Base-by-base conservation (phyloP, 1,140 invertebrate species). In the Heliconius eleuchia region DNA sequence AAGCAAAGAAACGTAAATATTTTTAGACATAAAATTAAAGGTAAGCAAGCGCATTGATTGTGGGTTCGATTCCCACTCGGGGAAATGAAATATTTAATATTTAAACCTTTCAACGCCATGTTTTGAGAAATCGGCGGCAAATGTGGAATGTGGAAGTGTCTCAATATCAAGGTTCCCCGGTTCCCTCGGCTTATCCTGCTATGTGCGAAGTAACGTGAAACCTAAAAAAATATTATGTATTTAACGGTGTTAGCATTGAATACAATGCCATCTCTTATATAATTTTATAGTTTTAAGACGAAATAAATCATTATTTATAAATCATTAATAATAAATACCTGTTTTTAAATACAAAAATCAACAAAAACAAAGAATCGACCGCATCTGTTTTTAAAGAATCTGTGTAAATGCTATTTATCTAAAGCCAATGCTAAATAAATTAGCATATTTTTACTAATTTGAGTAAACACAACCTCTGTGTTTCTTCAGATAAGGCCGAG, bases 371-470 rank as follows among this genome's bases (percentile, higher is more conserved):
- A 1, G 1, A 66, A 66, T 30, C 27, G 11, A 50, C 2, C 50
- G 30, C 72, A 42, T 78, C 57, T n/a, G 73, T 70, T 46, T 42
- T 18, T 3, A 19, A 70, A 4, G 2, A 30, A 78, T 78, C 72
- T 39, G 27, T 78, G 72, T 74, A 55, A 52, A 57, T 30, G 75
- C 16, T 55, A 72, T 80, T 80, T 70, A 46, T 34, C 46, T 9
- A 75, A 18, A 77, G 55, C 30, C 23, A 42, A 52, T 66, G 73
- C 80, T 81, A 78, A 81, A 74, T 39, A 75, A 77, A 81, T 78
- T 81, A 81, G 76, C 80, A 60, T 81, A 3, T 81, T 80, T 80
- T 80, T 74, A 50, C 76, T 42, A 71, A 76, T 76, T 34, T 30
- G 57, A 73, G 71, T 42, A 60, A 77, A 77, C 60, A 77, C 27